Base-by-base conservation (phyloP, 2,113 vertebrate species). In the Phaethornis superciliosus region DNA sequence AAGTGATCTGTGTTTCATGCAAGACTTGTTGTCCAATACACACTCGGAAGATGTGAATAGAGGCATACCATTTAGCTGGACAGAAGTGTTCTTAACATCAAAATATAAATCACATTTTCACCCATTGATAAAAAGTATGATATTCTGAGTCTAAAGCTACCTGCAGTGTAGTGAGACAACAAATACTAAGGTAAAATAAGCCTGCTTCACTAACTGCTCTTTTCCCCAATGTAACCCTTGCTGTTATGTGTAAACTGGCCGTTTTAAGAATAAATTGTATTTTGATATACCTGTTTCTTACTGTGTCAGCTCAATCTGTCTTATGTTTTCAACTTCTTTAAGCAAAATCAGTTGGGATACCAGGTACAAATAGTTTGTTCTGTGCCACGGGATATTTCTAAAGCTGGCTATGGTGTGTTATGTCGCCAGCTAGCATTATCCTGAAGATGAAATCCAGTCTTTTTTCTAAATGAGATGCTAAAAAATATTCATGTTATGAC, bases 231-330 rank as follows among this genome's bases (percentile, higher is more conserved):
- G 20, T 94, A 97, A 94, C 71, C 74, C 54, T 68, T 93, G 88
- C 95, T 96, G 63, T 93, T 90, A 77, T 51, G 27, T 95, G 64
- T 96, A 89, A 96, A 84, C 58, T 88, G 78, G 81, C 46, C 12
- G 46, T 96, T 96, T 95, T 74, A 95, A 75, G 70, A 98, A 97
- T 97, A 98, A 97, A 97, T 90, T 91, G 84, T 97, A 79, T 96
- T 98, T 97, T 97, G 94, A 84, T 97, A 97, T 18, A 85, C 35
- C 24, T 94, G 71, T 11, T 93, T 95, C 77, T 91, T 46, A 10
- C 10, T 19, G 30, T 59, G 52, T 93, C 52, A 75, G 33, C n/a
- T 90, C 40, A n/a, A 27, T 77, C 23, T 28, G 4, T 51, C 27
- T 40, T 9, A 62, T 78, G 75, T 85, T 55, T 49, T 81, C 35